Evolutionary conservation across 37 sponge, comb jelly and placozoan genomes (phyloP), one percentile per base, ranked within the genome.

Genomic region (Haliclona indistincta): DNA sequence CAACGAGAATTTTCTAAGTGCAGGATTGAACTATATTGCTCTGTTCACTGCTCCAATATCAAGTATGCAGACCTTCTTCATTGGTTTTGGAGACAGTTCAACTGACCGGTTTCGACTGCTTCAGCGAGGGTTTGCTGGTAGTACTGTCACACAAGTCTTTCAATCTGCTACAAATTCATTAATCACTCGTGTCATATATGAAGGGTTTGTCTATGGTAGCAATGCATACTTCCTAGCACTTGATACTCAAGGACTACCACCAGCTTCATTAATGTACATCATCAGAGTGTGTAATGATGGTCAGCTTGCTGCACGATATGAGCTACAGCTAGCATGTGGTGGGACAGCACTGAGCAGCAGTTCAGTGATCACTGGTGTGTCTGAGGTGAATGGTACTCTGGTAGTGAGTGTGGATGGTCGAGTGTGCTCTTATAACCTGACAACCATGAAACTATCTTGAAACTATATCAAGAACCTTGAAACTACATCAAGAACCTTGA

Each of bases 241-340:
- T 5, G 71, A 70, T 47, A 6, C 52, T 28, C 28, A 8, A 28
- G 8, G 25, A 13, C 13, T 30, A 22, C 10, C 49, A 1, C 6
- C 33, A 6, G 4, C n/a, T n/a, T n/a, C n/a, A n/a, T n/a, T 28
- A 2, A 70, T 1, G 1, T 22, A 25, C 52, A 47, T 43, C 26
- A 47, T 49, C 26, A 70, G 71, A 49, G 53, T 70, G 71, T 70
- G 71, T 29, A 43, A 70, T 49, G 30, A 45, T 30, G 26, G 34
- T 49, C 29, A 6, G 1, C 0, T 39, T 38, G 7, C 39, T 43
- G 29, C 13, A 7, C 60, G n/a, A 58, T 70, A 70, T 44, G 71
- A 70, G 43, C 10, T 70, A 5, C 0, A 26, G 0, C 38, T 70
- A 49, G 49, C n/a, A 23, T 70, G 71, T 30, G 34, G 28, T 43